Evolutionary conservation across 2,113 vertebrate genomes (phyloP).

Genomic region (Thunnus maccoyii): DNA sequence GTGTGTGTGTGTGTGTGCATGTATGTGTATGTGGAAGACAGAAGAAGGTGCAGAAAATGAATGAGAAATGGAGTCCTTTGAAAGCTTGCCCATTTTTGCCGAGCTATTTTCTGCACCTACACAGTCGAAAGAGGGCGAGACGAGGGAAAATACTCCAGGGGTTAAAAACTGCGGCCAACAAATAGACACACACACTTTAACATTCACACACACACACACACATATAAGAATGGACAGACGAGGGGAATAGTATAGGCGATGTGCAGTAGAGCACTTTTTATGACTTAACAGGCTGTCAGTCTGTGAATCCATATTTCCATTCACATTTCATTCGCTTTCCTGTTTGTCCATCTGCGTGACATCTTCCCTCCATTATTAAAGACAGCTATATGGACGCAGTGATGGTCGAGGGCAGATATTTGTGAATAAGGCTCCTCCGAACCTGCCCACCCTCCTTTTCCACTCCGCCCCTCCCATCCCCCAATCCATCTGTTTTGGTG

Average conservation of each 20-base stretch:
- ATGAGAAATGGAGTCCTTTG: conserved; percentile 19
- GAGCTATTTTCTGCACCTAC: conserved; percentile 55
- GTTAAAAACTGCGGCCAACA: conserved; percentile 18
- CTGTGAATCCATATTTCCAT: conserved; percentile 9
- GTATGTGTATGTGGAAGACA: conserved; percentile 15
- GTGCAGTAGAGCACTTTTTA: conserved; percentile 11
- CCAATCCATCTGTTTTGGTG: conserved; percentile 72
- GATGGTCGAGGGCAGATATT: background rate
- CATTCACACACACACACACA: background rate
- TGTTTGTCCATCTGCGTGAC: conserved; percentile 30
- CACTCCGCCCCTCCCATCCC: conserved; percentile 48
- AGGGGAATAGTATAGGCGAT: conserved; percentile 3
- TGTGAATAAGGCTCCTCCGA: conserved; percentile 20
- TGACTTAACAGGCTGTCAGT: conserved; percentile 23
- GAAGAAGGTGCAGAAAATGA: conserved; percentile 32
- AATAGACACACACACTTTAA: conserved; percentile 2
- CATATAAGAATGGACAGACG: conserved; percentile 30
- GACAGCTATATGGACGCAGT: conserved; percentile 5
- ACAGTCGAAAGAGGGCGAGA: background rate
- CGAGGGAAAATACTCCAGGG: conserved; percentile 26
- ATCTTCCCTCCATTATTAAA: conserved; percentile 45
- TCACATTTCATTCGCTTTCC: conserved; percentile 1
- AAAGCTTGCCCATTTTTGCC: conserved; percentile 18
- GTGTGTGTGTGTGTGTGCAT: conserved; percentile 8
- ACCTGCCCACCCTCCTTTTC: background rate